Conservation (phyloP, 2,113 vertebrate species). For the Suncus etruscus region DNA sequence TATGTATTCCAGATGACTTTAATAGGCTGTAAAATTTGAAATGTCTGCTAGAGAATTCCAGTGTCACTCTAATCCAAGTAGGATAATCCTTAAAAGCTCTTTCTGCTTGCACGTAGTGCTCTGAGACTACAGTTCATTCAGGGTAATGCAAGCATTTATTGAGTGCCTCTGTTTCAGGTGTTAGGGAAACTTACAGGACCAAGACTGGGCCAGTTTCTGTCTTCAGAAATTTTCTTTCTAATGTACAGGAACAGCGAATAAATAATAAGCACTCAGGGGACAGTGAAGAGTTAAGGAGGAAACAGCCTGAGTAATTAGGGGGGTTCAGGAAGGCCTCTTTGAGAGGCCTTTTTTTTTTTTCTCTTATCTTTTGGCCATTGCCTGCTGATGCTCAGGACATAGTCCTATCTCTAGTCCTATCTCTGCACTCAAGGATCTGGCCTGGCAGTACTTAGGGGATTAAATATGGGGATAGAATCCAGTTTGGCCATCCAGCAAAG, state of each 20-base stretch:
- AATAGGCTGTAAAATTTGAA: background rate
- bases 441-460: no score
- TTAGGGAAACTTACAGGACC: background rate
- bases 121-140: background rate
- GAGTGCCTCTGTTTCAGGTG: background rate
- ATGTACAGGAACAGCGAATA: background rate
- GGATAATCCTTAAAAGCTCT: background rate
- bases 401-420: no score
- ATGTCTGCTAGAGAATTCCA: background rate
- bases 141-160: background rate
- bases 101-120: background rate
- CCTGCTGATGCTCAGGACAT: no score
- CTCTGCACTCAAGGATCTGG: no score
- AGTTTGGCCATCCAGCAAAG: no score
- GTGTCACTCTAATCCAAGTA: background rate
- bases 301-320: background rate
- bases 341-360: background rate
- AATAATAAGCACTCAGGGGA: background rate
- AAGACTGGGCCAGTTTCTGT: background rate
- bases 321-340: background rate
- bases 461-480: no score
- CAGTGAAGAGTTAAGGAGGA: background rate
- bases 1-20: conserved; percentile 27
- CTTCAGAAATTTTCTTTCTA: background rate
- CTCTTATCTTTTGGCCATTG: no score